Percentiles rank a stretch among this genome's conserved stretches.
These are phyloP conservation scores for Periparus ater DNA, from an alignment of 2,797 vertebrate species.

Conservation along the genomic window DNA sequence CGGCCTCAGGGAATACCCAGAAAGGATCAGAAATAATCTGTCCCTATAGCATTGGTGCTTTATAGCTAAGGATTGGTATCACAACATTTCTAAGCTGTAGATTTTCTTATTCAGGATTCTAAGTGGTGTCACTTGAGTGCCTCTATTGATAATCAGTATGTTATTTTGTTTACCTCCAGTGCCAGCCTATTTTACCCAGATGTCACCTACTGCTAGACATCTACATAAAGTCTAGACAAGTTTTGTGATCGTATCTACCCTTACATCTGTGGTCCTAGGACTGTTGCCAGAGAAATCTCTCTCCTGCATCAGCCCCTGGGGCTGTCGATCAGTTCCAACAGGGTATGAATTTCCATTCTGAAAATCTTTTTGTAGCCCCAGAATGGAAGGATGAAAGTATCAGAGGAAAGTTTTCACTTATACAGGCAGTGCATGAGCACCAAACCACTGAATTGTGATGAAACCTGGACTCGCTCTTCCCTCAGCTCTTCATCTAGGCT, in stretches of 20 bases:
- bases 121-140: background rate
- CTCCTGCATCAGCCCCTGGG: background rate
- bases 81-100: background rate
- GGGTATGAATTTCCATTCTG: background rate
- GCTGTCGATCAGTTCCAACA: accelerated
- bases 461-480: background rate
- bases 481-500: background rate
- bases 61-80: background rate
- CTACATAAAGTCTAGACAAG: background rate
- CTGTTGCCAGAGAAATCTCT: accelerated
- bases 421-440: background rate
- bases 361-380: background rate
- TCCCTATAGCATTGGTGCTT: background rate
- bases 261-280: background rate
- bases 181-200: background rate
- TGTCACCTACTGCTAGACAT: background rate
- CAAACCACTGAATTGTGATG: background rate
- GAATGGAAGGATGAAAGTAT: background rate
- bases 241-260: background rate
- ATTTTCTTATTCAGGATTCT: background rate
- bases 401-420: background rate
- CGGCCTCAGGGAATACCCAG: background rate
- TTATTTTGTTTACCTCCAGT: background rate
- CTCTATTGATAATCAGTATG: background rate
- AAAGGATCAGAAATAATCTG: background rate